phyloP scores from a whole-genome alignment of 1,140 invertebrate genomes.

The Bombus sylvicola region DNA sequence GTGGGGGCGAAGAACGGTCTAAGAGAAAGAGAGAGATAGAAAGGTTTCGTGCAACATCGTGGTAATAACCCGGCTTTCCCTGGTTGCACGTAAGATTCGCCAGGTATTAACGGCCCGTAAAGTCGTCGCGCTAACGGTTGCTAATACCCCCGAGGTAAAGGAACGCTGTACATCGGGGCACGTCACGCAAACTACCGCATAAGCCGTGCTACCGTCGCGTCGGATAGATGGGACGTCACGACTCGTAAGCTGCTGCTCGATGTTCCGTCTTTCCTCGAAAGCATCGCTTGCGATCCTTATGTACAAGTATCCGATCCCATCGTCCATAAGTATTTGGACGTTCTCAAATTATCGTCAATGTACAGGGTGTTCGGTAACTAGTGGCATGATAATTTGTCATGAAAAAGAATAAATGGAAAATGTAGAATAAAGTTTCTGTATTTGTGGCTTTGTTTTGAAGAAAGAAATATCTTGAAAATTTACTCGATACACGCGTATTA shows the following conservation, averaged over 20 bases:
- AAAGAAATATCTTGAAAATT: neutral
- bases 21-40: neutral
- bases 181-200: constrained; percentile 48
- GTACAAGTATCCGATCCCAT: neutral
- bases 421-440: no score
- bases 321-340: neutral
- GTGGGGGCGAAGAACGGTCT: neutral
- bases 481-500: no score
- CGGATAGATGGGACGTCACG: constrained; percentile 45
- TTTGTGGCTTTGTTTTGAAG: no score
- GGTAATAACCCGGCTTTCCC: constrained; percentile 37
- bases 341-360: no score
- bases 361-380: no score
- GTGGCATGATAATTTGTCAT: no score
- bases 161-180: constrained; percentile 19
- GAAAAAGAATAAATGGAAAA: no score
- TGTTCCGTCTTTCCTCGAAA: constrained; percentile 31
- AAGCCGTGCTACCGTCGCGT: constrained; percentile 18
- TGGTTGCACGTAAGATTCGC: constrained; percentile 45
- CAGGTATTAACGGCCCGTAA: constrained; percentile 49
- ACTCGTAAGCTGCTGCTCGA: constrained; percentile 30
- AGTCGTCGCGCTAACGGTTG: constrained; percentile 46
- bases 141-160: constrained; percentile 48
- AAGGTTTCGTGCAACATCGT: constrained; percentile 38
- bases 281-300: neutral